These are phyloP conservation scores for Oriolus oriolus DNA, from an alignment of 2,113 vertebrate genomes.

Conservation along the genomic window DNA sequence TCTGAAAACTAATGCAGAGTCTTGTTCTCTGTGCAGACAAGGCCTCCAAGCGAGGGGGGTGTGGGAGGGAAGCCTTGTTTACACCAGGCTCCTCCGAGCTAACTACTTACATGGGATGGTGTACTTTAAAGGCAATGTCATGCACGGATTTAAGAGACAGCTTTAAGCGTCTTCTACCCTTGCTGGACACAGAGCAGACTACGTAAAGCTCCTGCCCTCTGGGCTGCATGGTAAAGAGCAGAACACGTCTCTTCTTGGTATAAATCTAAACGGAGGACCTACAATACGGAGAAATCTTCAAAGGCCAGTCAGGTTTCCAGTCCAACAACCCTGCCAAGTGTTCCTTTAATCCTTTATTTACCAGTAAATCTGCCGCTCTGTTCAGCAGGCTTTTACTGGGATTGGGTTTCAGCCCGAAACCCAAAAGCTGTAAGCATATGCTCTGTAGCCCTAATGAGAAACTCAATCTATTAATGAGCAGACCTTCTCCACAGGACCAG, in stretches of 20 bases:
- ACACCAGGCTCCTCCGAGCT: background rate
- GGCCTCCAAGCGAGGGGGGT: background rate
- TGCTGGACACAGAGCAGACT: background rate
- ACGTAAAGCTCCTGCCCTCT: background rate
- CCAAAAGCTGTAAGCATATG: conserved; percentile 38
- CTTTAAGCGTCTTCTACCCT: background rate
- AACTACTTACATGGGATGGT: background rate
- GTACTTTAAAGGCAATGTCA: background rate
- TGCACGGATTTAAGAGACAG: background rate
- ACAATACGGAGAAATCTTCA: conserved; percentile 42
- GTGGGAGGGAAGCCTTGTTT: background rate
- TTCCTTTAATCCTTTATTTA: conserved; percentile 68
- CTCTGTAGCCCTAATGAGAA: conserved; percentile 61
- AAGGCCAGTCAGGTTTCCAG: conserved; percentile 42
- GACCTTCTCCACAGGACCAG: conserved; percentile 45
- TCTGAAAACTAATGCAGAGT: background rate
- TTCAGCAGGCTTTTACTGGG: conserved; percentile 27
- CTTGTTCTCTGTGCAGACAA: background rate
- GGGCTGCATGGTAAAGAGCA: background rate
- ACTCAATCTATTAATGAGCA: conserved; percentile 55
- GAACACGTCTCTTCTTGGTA: background rate
- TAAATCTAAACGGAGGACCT: background rate
- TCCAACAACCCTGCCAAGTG: conserved; percentile 31
- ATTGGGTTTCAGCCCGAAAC: conserved; percentile 43
- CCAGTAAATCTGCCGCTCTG: conserved; percentile 58